A percentile compares a stretch with the other conserved stretches of the same genome.
Evolutionary conservation across 2,888 invertebrate species (phyloP).

Genomic region (Helicoverpa assulta): DNA sequence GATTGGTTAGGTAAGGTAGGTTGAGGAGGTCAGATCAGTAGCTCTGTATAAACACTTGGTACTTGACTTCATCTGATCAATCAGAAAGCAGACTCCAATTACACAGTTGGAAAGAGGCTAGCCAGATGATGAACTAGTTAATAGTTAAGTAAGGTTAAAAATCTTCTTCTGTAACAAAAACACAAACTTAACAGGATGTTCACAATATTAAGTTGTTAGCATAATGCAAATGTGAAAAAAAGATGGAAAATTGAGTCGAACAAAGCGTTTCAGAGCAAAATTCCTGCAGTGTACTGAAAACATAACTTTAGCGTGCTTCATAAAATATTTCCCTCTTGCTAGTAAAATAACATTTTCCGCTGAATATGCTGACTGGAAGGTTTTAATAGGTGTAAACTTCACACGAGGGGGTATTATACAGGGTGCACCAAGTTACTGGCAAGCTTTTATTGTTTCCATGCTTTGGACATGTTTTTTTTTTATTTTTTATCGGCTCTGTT

Average conservation of each 20-base stretch:
- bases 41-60: no score
- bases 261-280: constrained; percentile 13
- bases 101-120: no score
- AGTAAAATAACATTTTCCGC: constrained; percentile 45
- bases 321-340: constrained; percentile 40
- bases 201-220: not conserved
- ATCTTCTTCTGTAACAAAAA: no score
- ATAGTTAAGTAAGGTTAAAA: no score
- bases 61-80: no score
- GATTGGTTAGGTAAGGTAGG: no score
- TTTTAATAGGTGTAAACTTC: constrained; percentile 56
- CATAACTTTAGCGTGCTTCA: constrained; percentile 21
- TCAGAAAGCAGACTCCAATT: no score
- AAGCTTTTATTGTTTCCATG: constrained; percentile 39
- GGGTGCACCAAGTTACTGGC: constrained; percentile 33
- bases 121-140: no score
- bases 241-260: not conserved
- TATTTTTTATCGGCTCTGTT: constrained; percentile 23
- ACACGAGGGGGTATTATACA: constrained; percentile 53
- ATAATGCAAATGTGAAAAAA: constrained; percentile 5
- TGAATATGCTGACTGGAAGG: constrained; percentile 47
- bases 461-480: constrained; percentile 33
- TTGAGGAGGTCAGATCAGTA: no score
- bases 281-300: constrained; percentile 11
- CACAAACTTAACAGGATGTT: no score